Percentiles rank a stretch among this genome's conserved stretches.
Conservation (phyloP, 2,797 vertebrate species). For the Choloepus didactylus region DNA sequence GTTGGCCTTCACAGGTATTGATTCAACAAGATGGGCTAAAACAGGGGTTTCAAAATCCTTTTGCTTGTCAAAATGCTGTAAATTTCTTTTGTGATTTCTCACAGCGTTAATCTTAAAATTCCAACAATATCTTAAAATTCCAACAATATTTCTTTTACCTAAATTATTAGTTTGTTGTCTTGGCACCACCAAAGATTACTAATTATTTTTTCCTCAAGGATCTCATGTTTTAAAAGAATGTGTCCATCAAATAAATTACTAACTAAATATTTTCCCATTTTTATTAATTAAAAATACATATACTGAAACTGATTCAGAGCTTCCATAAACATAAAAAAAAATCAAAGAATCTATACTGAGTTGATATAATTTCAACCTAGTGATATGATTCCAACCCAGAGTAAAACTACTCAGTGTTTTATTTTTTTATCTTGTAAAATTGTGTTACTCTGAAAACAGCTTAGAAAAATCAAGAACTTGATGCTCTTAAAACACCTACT, state of each 20-base stretch:
- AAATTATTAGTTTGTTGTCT: neutral
- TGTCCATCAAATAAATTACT: neutral
- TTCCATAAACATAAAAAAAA: neutral
- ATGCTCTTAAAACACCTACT: neutral
- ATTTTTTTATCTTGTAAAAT: slow-evolving; percentile 18
- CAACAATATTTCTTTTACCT: neutral
- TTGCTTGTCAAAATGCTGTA: neutral
- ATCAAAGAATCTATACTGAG: neutral
- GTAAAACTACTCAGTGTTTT: neutral
- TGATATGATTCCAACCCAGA: neutral
- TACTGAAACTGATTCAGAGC: neutral
- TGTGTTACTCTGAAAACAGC: neutral
- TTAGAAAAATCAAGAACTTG: neutral
- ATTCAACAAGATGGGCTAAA: neutral
- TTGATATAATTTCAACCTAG: neutral
- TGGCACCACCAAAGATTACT: neutral
- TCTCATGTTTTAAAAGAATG: slow-evolving; percentile 2
- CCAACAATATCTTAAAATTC: neutral
- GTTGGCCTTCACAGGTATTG: slow-evolving; percentile 76
- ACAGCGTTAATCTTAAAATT: neutral
- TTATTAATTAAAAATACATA: neutral
- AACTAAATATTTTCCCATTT: slow-evolving; percentile 13
- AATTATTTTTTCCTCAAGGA: slow-evolving; percentile 42
- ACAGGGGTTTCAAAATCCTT: neutral
- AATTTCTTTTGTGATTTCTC: neutral